Evolutionary conservation across 2,888 invertebrate species (phyloP).

Genomic region (Aphrophora alni): DNA sequence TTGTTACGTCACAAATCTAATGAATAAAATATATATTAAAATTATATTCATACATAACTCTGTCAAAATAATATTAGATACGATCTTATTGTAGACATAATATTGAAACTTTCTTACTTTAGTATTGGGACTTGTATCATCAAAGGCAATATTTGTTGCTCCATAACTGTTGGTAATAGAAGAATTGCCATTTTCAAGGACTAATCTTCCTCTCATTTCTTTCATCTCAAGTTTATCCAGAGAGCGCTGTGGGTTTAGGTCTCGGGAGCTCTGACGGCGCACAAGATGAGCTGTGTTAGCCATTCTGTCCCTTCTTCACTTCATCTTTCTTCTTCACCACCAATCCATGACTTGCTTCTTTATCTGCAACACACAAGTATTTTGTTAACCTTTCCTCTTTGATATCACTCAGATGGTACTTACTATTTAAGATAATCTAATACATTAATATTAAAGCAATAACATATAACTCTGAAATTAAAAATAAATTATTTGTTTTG

Average conservation of each 20-base stretch:
- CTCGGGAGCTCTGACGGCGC: slow-evolving; percentile 86
- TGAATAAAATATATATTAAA: too few relatives aligned
- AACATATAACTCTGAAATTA: too few relatives aligned
- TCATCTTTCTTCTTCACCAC: background rate
- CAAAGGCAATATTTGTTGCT: slow-evolving; percentile 85
- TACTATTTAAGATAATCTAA: too few relatives aligned
- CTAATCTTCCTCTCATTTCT: slow-evolving; percentile 81
- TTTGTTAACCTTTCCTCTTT: too few relatives aligned
- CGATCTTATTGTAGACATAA: too few relatives aligned
- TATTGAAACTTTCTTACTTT: too few relatives aligned
- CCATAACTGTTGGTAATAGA: slow-evolving; percentile 69
- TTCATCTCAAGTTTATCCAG: slow-evolving; percentile 86
- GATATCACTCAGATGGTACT: too few relatives aligned
- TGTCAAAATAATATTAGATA: too few relatives aligned
- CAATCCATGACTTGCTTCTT: background rate
- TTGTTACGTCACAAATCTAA: too few relatives aligned
- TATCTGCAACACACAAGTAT: background rate
- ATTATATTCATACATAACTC: too few relatives aligned
- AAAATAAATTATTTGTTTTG: too few relatives aligned
- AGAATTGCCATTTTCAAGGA: slow-evolving; percentile 69
- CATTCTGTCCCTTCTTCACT: slow-evolving; percentile 62
- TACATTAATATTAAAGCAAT: too few relatives aligned
- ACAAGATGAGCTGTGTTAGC: slow-evolving; percentile 90
- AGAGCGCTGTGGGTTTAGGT: slow-evolving; percentile 80
- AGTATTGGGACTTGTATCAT: slow-evolving; percentile 64